Evolutionary conservation across 2,888 invertebrate species (phyloP), one percentile per base, ranked within the genome.

Genomic region (Anthophora plumipes): DNA sequence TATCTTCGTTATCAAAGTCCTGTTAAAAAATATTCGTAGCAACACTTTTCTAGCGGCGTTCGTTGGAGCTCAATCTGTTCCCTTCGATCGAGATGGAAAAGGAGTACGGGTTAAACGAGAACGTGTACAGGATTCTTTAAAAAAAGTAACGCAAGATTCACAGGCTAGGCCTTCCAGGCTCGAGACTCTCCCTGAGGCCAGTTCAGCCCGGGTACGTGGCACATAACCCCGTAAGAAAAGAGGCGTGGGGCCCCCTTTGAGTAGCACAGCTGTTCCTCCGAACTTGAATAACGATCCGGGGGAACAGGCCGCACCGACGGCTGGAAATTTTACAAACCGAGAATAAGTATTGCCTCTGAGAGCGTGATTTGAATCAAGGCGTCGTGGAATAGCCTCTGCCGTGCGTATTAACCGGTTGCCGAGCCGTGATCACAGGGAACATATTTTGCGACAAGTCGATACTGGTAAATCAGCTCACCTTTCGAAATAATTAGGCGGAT

Each of bases 281-380:
- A 90, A 88, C 88, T 89, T 87, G 88, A 90, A 89, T 90, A 87
- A 87, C 87, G 82, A 83, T 80, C 80, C 74, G 64, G 75, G 83
- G 75, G 79, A 84, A 85, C 82, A 52, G 77, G 63, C 64, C 63
- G 41, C 39, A 52, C 43, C 67, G 64, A 66, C 77, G 66, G 50
- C 78, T 84, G 73, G 75, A 85, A 77, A 80, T 84, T 85, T 78
- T 84, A 82, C 72, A 82, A 81, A 61, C 60, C 71, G 50, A 73
- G 68, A 77, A 75, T 75, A 63, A 50, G 69, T 77, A 69, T 70
- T 25, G 57, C 70, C 48, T 43, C 8, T 55, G 64, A 61, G 52
- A 61, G 52, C 60, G n/a, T 25, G 68, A 60, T 64, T 76, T 57
- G 79, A 61, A 57, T 75, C 52, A 54, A 68, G 12, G 48, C 43